Percentiles rank a stretch among this genome's conserved stretches.
Conservation (phyloP, 2,888 invertebrate species). For the Ctena decussata region DNA sequence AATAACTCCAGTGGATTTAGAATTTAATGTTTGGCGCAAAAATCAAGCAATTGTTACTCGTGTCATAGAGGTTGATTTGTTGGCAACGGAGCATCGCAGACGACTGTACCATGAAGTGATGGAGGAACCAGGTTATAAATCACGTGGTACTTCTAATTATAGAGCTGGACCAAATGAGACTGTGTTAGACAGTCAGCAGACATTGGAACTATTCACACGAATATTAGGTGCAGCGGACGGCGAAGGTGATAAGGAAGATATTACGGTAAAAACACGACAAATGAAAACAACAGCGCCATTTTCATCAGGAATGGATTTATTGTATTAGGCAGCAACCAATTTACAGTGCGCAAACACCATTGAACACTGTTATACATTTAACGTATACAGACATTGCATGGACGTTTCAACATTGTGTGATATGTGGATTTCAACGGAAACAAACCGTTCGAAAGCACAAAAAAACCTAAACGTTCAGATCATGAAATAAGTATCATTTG, state of each 20-base stretch:
- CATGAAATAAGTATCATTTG: too few relatives aligned
- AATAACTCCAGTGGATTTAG: slow-evolving; percentile 83
- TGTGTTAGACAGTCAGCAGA: slow-evolving; percentile 82
- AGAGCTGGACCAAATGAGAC: slow-evolving; percentile 65
- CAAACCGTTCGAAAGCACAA: too few relatives aligned
- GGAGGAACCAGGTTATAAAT: slow-evolving; percentile 68
- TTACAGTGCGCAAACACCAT: too few relatives aligned
- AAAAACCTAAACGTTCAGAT: too few relatives aligned
- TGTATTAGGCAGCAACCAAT: slow-evolving; percentile 68
- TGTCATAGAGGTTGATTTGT: slow-evolving; percentile 85
- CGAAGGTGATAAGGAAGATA: slow-evolving; percentile 79
- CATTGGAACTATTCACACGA: slow-evolving; percentile 84
- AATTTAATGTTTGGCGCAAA: slow-evolving; percentile 86
- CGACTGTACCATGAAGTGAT: slow-evolving; percentile 83
- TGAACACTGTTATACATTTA: too few relatives aligned
- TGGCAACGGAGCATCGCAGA: slow-evolving; percentile 83
- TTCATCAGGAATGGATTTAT: slow-evolving; percentile 67
- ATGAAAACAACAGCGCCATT: slow-evolving; percentile 66
- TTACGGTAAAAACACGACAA: slow-evolving; percentile 70
- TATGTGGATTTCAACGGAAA: too few relatives aligned
- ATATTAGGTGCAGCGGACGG: slow-evolving; percentile 85
- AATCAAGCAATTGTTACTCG: slow-evolving; percentile 85
- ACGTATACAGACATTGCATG: too few relatives aligned
- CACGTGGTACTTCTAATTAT: slow-evolving; percentile 20
- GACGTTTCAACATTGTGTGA: too few relatives aligned